Evolutionary conservation across 2,113 vertebrate species (phyloP).

Genomic region (Redunca redunca): DNA sequence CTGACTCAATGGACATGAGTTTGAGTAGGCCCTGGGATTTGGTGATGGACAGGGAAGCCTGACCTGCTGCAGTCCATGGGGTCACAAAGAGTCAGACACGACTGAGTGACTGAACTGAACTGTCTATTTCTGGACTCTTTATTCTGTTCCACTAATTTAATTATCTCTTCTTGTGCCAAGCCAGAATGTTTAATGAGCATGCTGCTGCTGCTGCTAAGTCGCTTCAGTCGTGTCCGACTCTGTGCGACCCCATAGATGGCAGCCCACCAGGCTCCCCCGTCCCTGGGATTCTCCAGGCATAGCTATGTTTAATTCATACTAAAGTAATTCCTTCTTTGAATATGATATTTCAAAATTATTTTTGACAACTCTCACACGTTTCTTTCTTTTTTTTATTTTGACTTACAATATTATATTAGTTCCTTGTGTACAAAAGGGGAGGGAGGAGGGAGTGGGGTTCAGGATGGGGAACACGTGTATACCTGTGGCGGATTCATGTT

Average conservation of each 20-base stretch:
- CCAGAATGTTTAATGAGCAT: neutral
- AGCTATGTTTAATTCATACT: neutral
- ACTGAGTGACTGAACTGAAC: neutral
- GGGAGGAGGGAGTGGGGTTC: no score
- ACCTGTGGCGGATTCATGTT: no score
- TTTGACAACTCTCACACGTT: neutral
- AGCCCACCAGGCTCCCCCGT: no score
- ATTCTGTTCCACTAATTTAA: neutral
- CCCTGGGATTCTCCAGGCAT: no score
- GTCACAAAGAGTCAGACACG: accelerated
- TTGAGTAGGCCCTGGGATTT: accelerated
- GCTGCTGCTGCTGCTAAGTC: no score
- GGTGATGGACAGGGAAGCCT: neutral
- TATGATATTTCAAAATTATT: neutral
- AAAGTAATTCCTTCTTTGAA: neutral
- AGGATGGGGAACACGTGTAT: no score
- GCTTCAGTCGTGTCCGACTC: no score
- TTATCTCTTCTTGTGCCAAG: neutral
- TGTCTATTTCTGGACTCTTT: neutral
- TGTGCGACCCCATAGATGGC: no score
- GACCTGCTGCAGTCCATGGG: neutral
- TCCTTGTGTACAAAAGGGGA: no score
- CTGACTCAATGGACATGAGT: neutral
- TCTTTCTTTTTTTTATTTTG: neutral
- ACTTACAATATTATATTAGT: no score